phyloP scores from a whole-genome alignment of 64 coral and sea anemone species.

The Stichodactyla mertensii region DNA sequence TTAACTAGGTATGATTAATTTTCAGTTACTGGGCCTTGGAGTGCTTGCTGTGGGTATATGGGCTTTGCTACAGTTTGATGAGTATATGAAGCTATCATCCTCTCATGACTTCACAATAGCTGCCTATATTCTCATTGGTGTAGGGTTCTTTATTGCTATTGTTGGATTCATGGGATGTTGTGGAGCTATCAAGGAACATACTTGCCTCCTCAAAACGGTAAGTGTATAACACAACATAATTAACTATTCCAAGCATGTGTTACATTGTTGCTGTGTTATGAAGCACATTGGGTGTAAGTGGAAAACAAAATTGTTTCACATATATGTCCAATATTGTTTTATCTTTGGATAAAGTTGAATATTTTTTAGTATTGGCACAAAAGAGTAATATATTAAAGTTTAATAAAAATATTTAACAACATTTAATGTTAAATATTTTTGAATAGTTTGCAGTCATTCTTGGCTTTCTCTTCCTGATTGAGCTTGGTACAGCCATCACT shows the following conservation, averaged over 20 bases:
- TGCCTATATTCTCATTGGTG: slow-evolving; percentile 77
- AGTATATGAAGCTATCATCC: slow-evolving; percentile 83
- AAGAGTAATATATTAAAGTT: no score
- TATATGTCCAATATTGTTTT: no score
- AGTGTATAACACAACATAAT: neutral
- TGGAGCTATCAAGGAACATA: slow-evolving; percentile 85
- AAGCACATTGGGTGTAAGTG: no score
- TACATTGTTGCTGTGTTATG: no score
- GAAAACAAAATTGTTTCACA: no score
- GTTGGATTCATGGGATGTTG: slow-evolving; percentile 95
- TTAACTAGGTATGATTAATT: neutral
- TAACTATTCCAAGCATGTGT: no score
- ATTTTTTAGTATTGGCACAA: no score
- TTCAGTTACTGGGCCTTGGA: slow-evolving; percentile 76
- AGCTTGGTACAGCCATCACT: slow-evolving; percentile 79
- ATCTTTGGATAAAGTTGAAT: no score
- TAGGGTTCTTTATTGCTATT: slow-evolving; percentile 65
- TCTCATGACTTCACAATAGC: slow-evolving; percentile 70
- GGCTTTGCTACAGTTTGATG: slow-evolving; percentile 60
- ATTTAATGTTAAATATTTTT: neutral
- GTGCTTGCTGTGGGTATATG: slow-evolving; percentile 92
- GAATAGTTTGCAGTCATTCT: slow-evolving; percentile 95
- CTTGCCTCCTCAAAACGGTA: slow-evolving; percentile 88
- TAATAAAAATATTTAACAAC: neutral
- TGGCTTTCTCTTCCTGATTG: slow-evolving; percentile 83